A percentile compares a stretch with the other conserved stretches of the same genome.
Evolutionary conservation across 2,113 vertebrate species (phyloP).

Genomic region (Tenebrosternarchus preto): DNA sequence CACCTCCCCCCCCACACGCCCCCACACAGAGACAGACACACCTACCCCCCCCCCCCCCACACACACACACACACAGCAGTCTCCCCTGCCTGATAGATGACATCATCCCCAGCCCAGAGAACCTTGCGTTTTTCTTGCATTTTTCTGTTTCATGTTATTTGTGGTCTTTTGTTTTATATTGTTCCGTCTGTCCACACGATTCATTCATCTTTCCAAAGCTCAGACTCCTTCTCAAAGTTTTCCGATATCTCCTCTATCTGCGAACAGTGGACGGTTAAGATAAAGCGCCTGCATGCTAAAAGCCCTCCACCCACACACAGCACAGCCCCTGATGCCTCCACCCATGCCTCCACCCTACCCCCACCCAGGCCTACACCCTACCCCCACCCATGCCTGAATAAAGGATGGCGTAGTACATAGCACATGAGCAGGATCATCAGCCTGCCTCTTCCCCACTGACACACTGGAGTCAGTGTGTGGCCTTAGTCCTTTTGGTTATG

Average conservation of each 20-base stretch:
- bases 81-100: constrained; percentile 19
- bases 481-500: constrained; percentile 29
- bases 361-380: too few species aligned
- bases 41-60: too few species aligned
- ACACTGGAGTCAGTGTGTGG: constrained; percentile 48
- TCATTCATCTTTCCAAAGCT: too few species aligned
- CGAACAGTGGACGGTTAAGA: background rate
- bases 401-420: constrained; percentile 42
- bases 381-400: background rate
- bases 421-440: constrained; percentile 49
- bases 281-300: constrained; percentile 23
- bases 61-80: constrained; percentile 19
- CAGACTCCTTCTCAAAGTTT: background rate
- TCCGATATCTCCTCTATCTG: background rate
- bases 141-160: background rate
- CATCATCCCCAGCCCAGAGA: constrained; percentile 23
- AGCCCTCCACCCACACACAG: background rate
- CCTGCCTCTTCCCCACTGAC: constrained; percentile 26
- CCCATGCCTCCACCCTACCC: background rate
- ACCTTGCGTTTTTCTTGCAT: background rate
- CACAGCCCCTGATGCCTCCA: background rate
- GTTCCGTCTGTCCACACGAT: too few species aligned
- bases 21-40: constrained; percentile 33
- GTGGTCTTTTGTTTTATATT: background rate
- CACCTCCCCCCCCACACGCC: too few species aligned